Evolutionary conservation across 2,113 vertebrate species (phyloP), one percentile per base, ranked within the genome.

Genomic region (Rhinolophus sinicus): DNA sequence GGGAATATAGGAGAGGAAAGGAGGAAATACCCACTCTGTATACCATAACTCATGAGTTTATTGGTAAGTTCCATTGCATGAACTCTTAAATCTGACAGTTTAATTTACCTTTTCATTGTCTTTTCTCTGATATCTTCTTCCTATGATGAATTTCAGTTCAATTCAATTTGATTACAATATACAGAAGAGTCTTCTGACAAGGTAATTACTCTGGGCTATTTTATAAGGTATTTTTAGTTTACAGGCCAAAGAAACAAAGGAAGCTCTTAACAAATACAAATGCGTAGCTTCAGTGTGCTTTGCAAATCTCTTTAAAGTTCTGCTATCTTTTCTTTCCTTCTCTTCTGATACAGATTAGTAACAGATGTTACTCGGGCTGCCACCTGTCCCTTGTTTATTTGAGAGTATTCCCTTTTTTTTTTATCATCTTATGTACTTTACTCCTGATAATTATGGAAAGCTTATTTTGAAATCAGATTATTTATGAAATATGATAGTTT

Each of bases 161-260:
- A 5, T 95, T 93, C 93, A 72, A 77, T 97, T 95, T 88, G 0
- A 95, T 33, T 75, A 60, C 24, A 76, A 62, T 69, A 87, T 62
- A 12, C 4, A 22, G 44, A 90, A 85, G 70, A 93, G 18, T 77
- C 47, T 94, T 88, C 64, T 96, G 96, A 89, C 76, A 95, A 72
- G 95, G 95, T 96, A 95, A 94, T 88, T 97, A 90, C 14, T 94
- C 19, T 78, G 28, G 86, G 8, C 33, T n/a, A 26, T 95, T 89
- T 90, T 72, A 22, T 85, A 65, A 94, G 18, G 8, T 88, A 81
- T 92, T 96, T 97, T 97, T 81, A 90, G 82, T 95, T 98, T 97
- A 47, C 72, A 87, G 69, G 84, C 26, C 14, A 92, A 21, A 93
- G 33, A 73, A 54, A 96, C 90, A 93, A 94, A 35, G 26, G 26